Evolutionary conservation across 2,113 vertebrate genomes (phyloP).

Genomic region (Oplegnathus fasciatus): DNA sequence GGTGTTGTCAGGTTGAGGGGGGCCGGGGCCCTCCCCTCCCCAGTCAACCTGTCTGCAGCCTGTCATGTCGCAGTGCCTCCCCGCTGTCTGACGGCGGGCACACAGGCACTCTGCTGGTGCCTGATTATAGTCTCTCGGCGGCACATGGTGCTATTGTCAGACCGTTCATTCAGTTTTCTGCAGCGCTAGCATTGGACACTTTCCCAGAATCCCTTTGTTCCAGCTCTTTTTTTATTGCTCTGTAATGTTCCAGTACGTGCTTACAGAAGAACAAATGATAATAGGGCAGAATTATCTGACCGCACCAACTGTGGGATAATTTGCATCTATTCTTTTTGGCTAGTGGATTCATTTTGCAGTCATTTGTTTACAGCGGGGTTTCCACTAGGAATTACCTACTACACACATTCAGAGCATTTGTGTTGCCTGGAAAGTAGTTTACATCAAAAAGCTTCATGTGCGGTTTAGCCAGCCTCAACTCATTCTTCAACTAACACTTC

Average conservation of each 20-base stretch:
- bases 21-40: not conserved
- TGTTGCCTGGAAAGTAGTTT: slow-evolving; percentile 11
- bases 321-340: slow-evolving; percentile 35
- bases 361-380: slow-evolving; percentile 49
- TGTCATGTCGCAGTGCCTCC: slow-evolving; percentile 51
- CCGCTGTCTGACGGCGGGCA: slow-evolving; percentile 47
- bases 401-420: slow-evolving; percentile 8
- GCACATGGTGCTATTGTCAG: slow-evolving; percentile 66
- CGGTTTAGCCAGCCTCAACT: not conserved
- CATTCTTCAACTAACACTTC: not conserved
- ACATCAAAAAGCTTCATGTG: not conserved
- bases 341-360: slow-evolving; percentile 39
- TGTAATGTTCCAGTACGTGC: slow-evolving; percentile 67
- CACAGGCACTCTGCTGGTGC: slow-evolving; percentile 28
- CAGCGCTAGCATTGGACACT: slow-evolving; percentile 64
- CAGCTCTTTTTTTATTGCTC: slow-evolving; percentile 40
- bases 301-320: slow-evolving; percentile 53
- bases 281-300: slow-evolving; percentile 66
- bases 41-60: slow-evolving; percentile 55
- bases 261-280: slow-evolving; percentile 59
- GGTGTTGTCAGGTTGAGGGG: slow-evolving; percentile 30
- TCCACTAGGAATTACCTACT: slow-evolving; percentile 12
- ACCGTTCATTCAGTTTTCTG: slow-evolving; percentile 68
- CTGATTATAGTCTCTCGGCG: slow-evolving; percentile 62
- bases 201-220: slow-evolving; percentile 77